These are phyloP conservation scores for Cyanocitta stelleri DNA, from an alignment of 2,113 vertebrate species.

Conservation along the genomic window DNA sequence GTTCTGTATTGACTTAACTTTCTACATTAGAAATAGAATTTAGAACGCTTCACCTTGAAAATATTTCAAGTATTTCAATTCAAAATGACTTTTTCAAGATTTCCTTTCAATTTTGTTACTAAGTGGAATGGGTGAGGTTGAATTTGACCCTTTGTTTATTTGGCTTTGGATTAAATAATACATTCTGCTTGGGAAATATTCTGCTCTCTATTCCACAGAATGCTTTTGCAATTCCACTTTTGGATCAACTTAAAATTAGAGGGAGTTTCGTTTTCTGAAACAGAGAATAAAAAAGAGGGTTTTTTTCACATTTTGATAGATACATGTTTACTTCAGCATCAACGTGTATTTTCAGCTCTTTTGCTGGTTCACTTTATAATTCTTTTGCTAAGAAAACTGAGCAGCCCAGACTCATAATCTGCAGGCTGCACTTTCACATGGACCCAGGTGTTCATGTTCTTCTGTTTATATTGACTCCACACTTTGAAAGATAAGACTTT, in stretches of 20 bases:
- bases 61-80: neutral
- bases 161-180: neutral
- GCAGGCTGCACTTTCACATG: neutral
- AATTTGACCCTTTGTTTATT: neutral
- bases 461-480: neutral
- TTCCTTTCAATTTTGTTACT: neutral
- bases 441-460: neutral
- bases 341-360: neutral
- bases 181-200: neutral
- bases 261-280: neutral
- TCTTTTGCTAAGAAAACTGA: neutral
- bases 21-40: neutral
- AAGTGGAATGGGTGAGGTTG: neutral
- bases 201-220: neutral
- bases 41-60: neutral
- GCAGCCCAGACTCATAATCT: neutral
- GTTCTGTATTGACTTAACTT: neutral
- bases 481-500: neutral
- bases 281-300: fast-evolving
- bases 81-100: neutral
- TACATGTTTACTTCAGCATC: neutral
- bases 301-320: neutral
- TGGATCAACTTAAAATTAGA: neutral
- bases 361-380: neutral
- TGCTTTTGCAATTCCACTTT: neutral